Evolutionary conservation across 2,797 vertebrate species (phyloP).

Genomic region (Neostethus bicornis): DNA sequence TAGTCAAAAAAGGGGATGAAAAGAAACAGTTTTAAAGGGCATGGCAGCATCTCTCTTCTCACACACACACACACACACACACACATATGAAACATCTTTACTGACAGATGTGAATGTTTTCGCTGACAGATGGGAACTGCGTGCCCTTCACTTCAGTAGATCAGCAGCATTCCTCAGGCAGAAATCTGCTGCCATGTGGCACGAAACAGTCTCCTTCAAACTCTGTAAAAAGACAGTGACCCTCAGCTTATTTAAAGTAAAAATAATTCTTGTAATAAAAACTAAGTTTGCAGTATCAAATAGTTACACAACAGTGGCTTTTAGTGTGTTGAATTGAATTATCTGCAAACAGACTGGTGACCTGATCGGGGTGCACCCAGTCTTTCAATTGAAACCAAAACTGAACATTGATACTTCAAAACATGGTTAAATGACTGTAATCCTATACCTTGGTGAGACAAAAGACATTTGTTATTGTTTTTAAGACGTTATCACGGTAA

Average conservation of each 20-base stretch:
- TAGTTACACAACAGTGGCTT: not conserved
- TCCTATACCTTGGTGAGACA: too few relatives aligned
- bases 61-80: too few relatives aligned
- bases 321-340: too few relatives aligned
- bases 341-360: too few relatives aligned
- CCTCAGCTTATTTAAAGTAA: not conserved
- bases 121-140: conserved; percentile 10
- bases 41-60: too few relatives aligned
- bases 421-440: too few relatives aligned
- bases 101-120: conserved; percentile 47
- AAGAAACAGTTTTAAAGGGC: not conserved
- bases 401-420: too few relatives aligned
- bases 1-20: not conserved
- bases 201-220: conserved; percentile 6
- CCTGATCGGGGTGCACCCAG: too few relatives aligned
- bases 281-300: not conserved
- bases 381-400: too few relatives aligned
- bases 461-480: too few relatives aligned
- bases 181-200: conserved; percentile 42
- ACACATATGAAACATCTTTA: conserved; percentile 5
- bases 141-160: conserved; percentile 28
- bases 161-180: conserved; percentile 24
- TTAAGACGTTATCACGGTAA: too few relatives aligned
- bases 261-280: not conserved
- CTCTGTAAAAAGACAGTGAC: not conserved